Evolutionary conservation across 2,888 invertebrate species (phyloP), one percentile per base, ranked within the genome.

Genomic region (Muschampia plurimacula): DNA sequence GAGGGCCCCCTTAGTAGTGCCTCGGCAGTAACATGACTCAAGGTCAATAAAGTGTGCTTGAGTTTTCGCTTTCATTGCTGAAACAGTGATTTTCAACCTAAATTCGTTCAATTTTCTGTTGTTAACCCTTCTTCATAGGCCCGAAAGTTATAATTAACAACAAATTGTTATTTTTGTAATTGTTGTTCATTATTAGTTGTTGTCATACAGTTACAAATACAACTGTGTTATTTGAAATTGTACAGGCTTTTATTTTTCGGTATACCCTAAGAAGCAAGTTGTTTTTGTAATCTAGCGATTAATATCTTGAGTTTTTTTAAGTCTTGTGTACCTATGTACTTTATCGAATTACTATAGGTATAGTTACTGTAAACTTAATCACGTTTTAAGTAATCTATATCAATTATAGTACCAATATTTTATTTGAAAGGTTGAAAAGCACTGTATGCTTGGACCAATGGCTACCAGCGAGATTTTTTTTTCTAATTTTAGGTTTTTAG

Each of bases 401-500:
- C 2, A 49, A 15, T 49, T 36, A 49, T 49, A 15, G 63, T 63
- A 22, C 7, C 10, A 62, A 15, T 39, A 1, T 62, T 62, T 39
- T 62, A 32, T 5, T 36, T n/a, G n/a, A 39, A 22, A 71, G 39
- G 49, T 66, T 60, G 71, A 59, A 62, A 72, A 62, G 36, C 71
- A 67, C 66, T 62, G 39, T 90, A 84, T 85, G 91, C 92, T 92
- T 93, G 93, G 93, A 93, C 93, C 93, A 93, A 89, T 84, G 92
- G 93, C 89, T 72, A 66, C 36, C 28, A 39, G 67, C 65, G 72
- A 71, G 66, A 15, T 67, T 72, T 70, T 64, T 55, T 65, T 57
- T 44, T 32, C 55, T 46, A 39, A 44, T 49, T 41, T 62, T 62
- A 72, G 62, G 49, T 60, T 72, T 67, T 22, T 52, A 67, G 28